phyloP scores from a whole-genome alignment of 2,113 vertebrate species.

The Phyllopteryx taeniolatus region DNA sequence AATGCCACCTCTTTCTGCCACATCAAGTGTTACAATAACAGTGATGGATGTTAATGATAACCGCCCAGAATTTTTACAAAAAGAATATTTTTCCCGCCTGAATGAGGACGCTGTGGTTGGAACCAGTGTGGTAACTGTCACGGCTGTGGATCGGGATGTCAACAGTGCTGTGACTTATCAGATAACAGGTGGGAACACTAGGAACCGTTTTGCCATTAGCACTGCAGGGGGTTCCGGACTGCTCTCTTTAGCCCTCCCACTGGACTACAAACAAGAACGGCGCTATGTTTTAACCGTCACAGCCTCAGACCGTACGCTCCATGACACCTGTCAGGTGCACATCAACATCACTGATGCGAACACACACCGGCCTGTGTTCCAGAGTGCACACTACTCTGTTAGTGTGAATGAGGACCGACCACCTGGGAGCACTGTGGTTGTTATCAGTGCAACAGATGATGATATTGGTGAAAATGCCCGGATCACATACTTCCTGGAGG shows the following conservation, averaged over 20 bases:
- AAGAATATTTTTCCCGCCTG: constrained; percentile 89
- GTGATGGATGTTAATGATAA: constrained; percentile 98
- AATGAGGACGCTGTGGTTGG: constrained; percentile 92
- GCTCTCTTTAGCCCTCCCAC: constrained; percentile 86
- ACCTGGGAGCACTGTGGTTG: constrained; percentile 89
- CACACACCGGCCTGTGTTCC: constrained; percentile 93
- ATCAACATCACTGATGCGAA: constrained; percentile 98
- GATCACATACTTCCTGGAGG: constrained; percentile 92
- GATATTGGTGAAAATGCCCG: constrained; percentile 95
- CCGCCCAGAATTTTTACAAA: constrained; percentile 91
- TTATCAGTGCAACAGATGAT: constrained; percentile 94
- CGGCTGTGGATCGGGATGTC: constrained; percentile 90
- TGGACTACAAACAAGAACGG: constrained; percentile 98
- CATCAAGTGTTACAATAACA: constrained; percentile 93
- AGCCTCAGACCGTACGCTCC: constrained; percentile 91
- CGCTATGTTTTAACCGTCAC: constrained; percentile 91
- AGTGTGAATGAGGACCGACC: constrained; percentile 91
- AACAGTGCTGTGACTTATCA: constrained; percentile 97
- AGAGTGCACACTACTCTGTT: constrained; percentile 94
- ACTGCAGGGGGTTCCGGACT: constrained; percentile 87
- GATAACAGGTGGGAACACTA: constrained; percentile 93
- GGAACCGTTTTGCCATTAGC: constrained; percentile 96
- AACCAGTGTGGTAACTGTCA: constrained; percentile 90
- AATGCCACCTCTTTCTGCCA: constrained; percentile 85
- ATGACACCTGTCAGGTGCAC: constrained; percentile 92